Evolutionary conservation across 1,140 invertebrate species (phyloP), one percentile per base, ranked within the genome.

Genomic region (Sycobia sp.): DNA sequence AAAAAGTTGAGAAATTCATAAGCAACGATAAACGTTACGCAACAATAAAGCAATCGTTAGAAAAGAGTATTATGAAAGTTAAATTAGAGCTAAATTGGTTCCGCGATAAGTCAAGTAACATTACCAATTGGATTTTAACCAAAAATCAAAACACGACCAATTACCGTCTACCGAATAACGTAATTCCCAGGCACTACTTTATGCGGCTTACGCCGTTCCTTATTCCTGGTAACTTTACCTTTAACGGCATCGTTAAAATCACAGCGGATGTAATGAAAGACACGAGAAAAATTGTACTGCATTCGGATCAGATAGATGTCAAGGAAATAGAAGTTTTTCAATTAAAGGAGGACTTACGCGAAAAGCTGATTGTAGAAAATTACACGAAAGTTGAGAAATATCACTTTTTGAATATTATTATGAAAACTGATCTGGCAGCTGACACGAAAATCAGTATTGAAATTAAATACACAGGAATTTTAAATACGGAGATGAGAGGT

Each of bases 401-500:
- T 9, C n/a, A 39, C 23, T 62, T 55, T n/a, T 16, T 16, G 3
- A 41, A 32, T n/a, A 62, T 62, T 18, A 3, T 32, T 9, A 3
- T 62, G 51, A 14, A 55, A 27, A 3, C 10, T 2, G 16, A 3
- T 3, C 16, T 62, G 8, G n/a, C 34, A 36, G 20, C 39, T 4
- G 29, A 16, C 58, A 44, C 63, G 0, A 43, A 70, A 5, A 79
- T 87, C 46, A 71, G 63, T 10, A 75, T 88, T 22, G 74, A 75
- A 9, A 84, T 88, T 43, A 41, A 59, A 0, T 89, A 86, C 54
- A 77, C 51, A 2, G 86, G 87, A 47, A 66, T 71, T 0, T 81
- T 88, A 59, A 81, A 84, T 62, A 74, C 83, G 13, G 86, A 88
- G 60, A 82, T 89, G 73, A 82, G 84, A 46, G 93, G 93, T 44